phyloP scores from a whole-genome alignment of 2,797 vertebrate genomes.

The Pelochelys cantorii region DNA sequence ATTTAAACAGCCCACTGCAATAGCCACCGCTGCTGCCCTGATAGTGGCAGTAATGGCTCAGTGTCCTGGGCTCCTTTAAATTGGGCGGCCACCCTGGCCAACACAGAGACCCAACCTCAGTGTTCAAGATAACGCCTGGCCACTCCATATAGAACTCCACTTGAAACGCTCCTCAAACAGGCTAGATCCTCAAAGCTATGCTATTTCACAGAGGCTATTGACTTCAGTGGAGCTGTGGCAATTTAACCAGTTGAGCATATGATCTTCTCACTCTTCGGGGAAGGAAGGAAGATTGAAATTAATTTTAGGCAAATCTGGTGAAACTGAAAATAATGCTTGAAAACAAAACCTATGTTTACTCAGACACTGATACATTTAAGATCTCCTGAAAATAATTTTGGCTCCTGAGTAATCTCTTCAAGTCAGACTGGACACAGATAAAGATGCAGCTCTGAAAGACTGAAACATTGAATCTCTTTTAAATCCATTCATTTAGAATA shows the following conservation, averaged over 20 bases:
- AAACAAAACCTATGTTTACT: not conserved
- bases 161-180: not conserved
- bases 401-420: not conserved
- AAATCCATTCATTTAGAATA: not conserved
- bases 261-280: not conserved
- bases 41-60: no score
- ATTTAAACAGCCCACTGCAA: no score
- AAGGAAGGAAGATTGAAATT: not conserved
- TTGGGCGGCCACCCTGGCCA: no score
- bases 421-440: not conserved
- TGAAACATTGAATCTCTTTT: not conserved
- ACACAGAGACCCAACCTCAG: accelerated
- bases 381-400: not conserved
- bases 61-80: no score
- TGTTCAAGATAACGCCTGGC: no score
- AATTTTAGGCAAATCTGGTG: not conserved
- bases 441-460: not conserved
- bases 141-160: not conserved
- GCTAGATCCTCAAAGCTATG: no score
- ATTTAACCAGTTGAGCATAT: not conserved
- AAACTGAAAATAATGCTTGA: not conserved
- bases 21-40: no score
- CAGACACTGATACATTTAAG: not conserved
- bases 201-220: not conserved
- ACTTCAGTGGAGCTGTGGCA: not conserved